Evolutionary conservation across 2,888 invertebrate genomes (phyloP).

Genomic region (Tineola bisselliella): DNA sequence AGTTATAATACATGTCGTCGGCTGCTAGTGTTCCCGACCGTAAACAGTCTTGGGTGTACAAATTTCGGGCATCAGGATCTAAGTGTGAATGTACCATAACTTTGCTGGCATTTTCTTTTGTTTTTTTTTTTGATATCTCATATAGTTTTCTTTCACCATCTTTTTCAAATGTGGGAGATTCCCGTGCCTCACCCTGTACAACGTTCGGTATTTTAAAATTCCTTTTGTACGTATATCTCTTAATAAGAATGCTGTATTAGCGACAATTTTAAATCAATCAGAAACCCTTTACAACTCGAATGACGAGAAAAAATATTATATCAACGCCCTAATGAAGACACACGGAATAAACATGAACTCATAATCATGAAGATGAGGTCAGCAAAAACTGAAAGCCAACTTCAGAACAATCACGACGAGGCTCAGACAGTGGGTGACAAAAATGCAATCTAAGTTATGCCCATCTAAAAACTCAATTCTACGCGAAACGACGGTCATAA

Average conservation of each 20-base stretch:
- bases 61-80: no score
- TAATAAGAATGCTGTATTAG: constrained; percentile 25
- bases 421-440: constrained; percentile 49
- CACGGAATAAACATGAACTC: constrained; percentile 45
- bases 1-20: no score
- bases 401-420: constrained; percentile 29
- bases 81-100: no score
- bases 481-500: constrained; percentile 35
- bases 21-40: no score
- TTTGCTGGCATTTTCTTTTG: no score
- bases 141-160: no score
- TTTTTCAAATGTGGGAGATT: no score
- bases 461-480: constrained; percentile 53
- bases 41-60: no score
- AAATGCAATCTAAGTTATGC: constrained; percentile 64
- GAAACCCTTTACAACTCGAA: constrained; percentile 19
- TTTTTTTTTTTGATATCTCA: no score
- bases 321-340: constrained; percentile 48
- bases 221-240: neutral
- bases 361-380: constrained; percentile 28
- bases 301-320: constrained; percentile 26
- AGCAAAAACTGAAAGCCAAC: constrained; percentile 31
- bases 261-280: constrained; percentile 18
- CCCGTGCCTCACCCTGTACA: no score
- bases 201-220: no score